Percentiles rank a stretch among this genome's conserved stretches.
These are phyloP conservation scores for Pardalotus punctatus DNA, from an alignment of 2,113 vertebrate species.

Conservation along the genomic window DNA sequence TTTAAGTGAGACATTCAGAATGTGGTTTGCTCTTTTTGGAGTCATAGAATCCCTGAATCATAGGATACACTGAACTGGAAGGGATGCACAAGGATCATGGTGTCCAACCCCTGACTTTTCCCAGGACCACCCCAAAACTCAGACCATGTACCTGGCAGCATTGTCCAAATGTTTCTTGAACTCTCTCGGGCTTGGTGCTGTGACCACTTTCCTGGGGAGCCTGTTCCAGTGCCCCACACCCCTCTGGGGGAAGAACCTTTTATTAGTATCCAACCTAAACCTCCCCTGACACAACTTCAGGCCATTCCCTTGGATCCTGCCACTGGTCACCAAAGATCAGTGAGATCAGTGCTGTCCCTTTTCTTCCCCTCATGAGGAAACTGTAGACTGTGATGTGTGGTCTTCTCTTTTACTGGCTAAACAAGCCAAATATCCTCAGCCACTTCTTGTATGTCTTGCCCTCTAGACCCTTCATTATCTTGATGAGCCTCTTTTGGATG, in stretches of 20 bases:
- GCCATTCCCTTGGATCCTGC: neutral
- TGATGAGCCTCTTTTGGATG: neutral
- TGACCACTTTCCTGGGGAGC: neutral
- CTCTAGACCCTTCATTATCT: too few species aligned
- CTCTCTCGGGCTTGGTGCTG: neutral
- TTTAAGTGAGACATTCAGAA: neutral
- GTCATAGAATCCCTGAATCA: neutral
- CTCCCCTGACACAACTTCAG: neutral
- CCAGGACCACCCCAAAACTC: neutral
- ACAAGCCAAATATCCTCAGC: neutral
- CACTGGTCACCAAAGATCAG: neutral
- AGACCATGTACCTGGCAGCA: neutral
- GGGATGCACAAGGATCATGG: neutral
- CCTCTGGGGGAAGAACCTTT: neutral
- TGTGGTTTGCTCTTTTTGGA: neutral
- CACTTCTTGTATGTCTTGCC: neutral
- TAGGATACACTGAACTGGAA: neutral
- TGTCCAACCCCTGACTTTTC: neutral
- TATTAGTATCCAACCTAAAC: neutral
- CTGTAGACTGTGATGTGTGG: too few species aligned
- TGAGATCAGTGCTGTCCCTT: neutral
- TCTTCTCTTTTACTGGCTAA: neutral
- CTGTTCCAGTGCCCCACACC: neutral
- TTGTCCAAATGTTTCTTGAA: neutral
- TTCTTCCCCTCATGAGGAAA: neutral